Evolutionary conservation across 2,113 vertebrate genomes (phyloP).

Genomic region (Antennarius striatus): DNA sequence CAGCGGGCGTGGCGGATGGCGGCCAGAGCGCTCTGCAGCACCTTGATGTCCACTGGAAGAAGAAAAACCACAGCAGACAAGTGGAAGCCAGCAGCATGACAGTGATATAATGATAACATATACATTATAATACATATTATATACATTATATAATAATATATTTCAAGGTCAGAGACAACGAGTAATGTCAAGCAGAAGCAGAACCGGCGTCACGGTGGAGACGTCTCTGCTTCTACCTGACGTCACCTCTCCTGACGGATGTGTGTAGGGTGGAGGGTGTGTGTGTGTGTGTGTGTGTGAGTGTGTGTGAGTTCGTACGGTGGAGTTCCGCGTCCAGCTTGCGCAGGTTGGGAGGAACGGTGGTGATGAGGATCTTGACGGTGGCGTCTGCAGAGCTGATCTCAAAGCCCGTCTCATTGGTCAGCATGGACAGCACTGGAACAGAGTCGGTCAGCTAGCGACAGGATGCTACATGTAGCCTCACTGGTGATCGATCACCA

Average conservation of each 20-base stretch:
- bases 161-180: too few relatives aligned
- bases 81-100: too few relatives aligned
- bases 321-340: constrained; percentile 96
- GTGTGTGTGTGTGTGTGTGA: neutral
- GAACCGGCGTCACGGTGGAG: too few relatives aligned
- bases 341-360: constrained; percentile 94
- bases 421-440: constrained; percentile 94
- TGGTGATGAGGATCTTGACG: constrained; percentile 97
- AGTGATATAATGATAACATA: too few relatives aligned
- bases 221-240: too few relatives aligned
- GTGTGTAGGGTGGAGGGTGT: too few relatives aligned
- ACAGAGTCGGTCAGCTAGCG: neutral
- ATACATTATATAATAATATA: too few relatives aligned
- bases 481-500: too few relatives aligned
- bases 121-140: too few relatives aligned
- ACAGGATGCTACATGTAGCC: neutral
- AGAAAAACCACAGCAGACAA: neutral
- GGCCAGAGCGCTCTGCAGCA: constrained; percentile 94
- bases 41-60: constrained; percentile 94
- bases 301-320: constrained; percentile 72
- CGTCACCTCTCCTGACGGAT: too few relatives aligned
- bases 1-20: constrained; percentile 96
- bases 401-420: constrained; percentile 96
- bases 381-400: constrained; percentile 95
- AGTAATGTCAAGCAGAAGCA: too few relatives aligned